Conservation (phyloP, 2,797 vertebrate species). For the Pantherophis vulpinus region DNA sequence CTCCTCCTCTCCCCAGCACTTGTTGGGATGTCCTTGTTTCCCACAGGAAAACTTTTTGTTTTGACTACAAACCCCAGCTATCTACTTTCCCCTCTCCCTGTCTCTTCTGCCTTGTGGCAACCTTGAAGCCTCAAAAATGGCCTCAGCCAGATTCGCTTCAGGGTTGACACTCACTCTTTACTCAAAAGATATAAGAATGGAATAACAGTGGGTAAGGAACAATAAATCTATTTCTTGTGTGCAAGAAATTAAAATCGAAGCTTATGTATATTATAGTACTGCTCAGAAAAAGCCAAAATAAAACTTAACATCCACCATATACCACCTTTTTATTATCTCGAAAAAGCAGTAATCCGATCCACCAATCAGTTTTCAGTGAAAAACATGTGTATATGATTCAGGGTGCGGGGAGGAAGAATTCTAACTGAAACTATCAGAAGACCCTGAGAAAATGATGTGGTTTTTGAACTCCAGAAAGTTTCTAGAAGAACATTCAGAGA, state of each 20-base stretch:
- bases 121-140: no score
- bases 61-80: no score
- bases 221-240: neutral
- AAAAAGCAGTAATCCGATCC: constrained; percentile 24
- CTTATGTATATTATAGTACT: neutral
- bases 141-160: no score
- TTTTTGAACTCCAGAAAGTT: constrained; percentile 47
- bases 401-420: constrained; percentile 37
- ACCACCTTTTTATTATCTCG: neutral
- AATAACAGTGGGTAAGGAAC: neutral
- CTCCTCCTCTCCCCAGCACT: no score
- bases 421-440: constrained; percentile 43
- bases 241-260: neutral
- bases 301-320: constrained; percentile 10
- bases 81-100: no score
- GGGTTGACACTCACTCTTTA: neutral
- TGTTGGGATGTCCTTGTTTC: no score
- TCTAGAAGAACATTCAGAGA: constrained; percentile 37
- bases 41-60: no score
- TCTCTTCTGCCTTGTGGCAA: no score
- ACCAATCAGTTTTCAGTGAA: constrained; percentile 43
- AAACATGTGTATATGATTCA: neutral
- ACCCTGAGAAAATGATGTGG: constrained; percentile 45
- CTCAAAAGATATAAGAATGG: neutral
- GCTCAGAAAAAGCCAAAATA: constrained; percentile 10